Evolutionary conservation across 2,113 vertebrate genomes (phyloP).

Genomic region (Pelusios castaneus): DNA sequence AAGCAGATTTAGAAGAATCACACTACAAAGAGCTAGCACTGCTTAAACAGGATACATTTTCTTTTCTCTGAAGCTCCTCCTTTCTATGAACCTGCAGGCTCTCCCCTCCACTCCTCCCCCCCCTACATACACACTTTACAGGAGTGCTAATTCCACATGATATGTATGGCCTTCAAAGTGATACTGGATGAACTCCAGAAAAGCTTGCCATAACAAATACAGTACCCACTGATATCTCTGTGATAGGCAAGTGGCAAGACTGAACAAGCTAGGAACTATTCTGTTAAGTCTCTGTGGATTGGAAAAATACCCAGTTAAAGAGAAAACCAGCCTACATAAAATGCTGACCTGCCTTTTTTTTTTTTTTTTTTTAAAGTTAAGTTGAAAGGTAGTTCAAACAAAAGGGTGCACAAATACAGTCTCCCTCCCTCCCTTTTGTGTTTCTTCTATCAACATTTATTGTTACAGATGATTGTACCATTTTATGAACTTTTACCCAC

Average conservation of each 20-base stretch:
- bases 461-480: background rate
- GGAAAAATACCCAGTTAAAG: background rate
- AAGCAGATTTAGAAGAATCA: background rate
- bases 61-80: rapidly evolving
- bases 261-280: background rate
- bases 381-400: background rate
- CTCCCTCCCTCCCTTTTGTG: background rate
- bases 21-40: background rate
- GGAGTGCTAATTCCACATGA: background rate
- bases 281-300: background rate
- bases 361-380: background rate
- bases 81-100: background rate
- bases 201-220: background rate
- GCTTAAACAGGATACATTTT: background rate
- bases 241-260: background rate
- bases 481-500: background rate
- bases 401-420: background rate
- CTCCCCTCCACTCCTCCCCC: too few relatives aligned
- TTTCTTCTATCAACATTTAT: background rate
- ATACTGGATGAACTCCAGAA: background rate
- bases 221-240: background rate
- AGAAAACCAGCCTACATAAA: background rate
- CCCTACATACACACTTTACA: background rate
- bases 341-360: background rate
- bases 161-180: background rate